Base-by-base conservation (phyloP, 2,797 vertebrate species). In the Micropoecilia bifurca region DNA sequence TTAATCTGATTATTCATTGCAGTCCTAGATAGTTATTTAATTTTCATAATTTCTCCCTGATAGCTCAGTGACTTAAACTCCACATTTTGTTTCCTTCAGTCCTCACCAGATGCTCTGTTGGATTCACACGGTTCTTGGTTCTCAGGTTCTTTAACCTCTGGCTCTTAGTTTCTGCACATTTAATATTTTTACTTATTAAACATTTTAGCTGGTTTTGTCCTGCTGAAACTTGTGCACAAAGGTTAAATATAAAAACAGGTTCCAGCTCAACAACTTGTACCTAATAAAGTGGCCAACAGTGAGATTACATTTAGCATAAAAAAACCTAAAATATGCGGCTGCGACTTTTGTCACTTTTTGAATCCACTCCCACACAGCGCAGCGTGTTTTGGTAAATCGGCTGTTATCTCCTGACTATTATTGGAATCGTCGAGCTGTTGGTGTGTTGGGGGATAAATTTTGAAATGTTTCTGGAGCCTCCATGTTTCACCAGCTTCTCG, bases 381-480 rank as follows among this genome's bases (percentile, higher is more conserved):
- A 41, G 39, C 41, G 36, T 43, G 66, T 43, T 69, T 66, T 69
- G 66, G 66, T 68, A 43, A n/a, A 41, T 69, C 22, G 9, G 66
- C 12, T 69, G 66, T 41, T 69, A 41, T 41, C 8, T 25, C 39
- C 1, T 69, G 39, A 13, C 66, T 69, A 43, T 43, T 43, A 69
- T 43, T 69, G 66, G 66, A 41, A 43, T 22, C 10, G 18, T 68
- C 22, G 13, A 43, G 10, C 36, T 68, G 39, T 43, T 25, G 25
- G 36, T 12, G 22, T 68, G 36, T 68, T 41, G 3, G 9, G 36
- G 66, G 12, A 69, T 43, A 13, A 25, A 43, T 69, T 25, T 43
- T 22, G 41, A 68, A 20, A 39, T 68, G 63, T 41, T 69, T 41
- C 66, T 69, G 66, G 39, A 69, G 39, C 39, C 66, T 69, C 61